Evolutionary conservation across 2,888 invertebrate genomes (phyloP).

Genomic region (Campopleginae sp.): DNA sequence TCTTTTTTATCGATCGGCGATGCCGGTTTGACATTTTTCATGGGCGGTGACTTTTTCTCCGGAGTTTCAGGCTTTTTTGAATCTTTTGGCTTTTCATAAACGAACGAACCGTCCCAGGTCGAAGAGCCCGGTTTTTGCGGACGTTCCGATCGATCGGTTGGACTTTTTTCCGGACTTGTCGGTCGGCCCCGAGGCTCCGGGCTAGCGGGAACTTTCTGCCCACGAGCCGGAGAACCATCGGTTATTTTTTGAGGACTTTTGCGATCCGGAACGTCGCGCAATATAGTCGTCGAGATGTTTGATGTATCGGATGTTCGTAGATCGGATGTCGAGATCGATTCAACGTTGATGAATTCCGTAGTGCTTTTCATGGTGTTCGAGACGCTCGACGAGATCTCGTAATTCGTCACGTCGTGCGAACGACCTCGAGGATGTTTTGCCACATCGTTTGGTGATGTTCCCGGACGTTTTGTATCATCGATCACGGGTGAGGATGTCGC

Average conservation of each 20-base stretch:
- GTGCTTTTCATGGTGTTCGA: constrained; percentile 61
- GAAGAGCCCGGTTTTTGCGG: constrained; percentile 72
- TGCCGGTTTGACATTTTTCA: constrained; percentile 62
- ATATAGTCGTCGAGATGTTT: constrained; percentile 59
- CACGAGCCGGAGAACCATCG: constrained; percentile 39
- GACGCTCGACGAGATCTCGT: constrained; percentile 49
- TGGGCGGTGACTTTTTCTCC: constrained; percentile 44
- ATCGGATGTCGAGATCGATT: constrained; percentile 65
- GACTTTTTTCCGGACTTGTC: constrained; percentile 68
- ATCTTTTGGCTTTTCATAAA: constrained; percentile 71
- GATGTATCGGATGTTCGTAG: constrained; percentile 67
- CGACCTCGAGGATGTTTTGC: constrained; percentile 47
- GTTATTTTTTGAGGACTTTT: constrained; percentile 43
- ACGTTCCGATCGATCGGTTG: constrained; percentile 63
- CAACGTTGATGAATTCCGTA: constrained; percentile 64
- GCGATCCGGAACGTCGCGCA: constrained; percentile 47
- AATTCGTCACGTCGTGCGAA: constrained; percentile 44
- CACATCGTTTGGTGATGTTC: constrained; percentile 49
- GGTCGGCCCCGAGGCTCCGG: constrained; percentile 41
- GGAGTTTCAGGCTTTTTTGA: constrained; percentile 64
- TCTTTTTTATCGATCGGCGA: constrained; percentile 57
- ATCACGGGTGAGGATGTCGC: constrained; percentile 60
- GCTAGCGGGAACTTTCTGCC: constrained; percentile 32
- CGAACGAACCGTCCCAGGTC: constrained; percentile 76
- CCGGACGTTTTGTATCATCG: constrained; percentile 62